Base-by-base conservation (phyloP, 1,140 invertebrate species). In the Microvelia longipes region DNA sequence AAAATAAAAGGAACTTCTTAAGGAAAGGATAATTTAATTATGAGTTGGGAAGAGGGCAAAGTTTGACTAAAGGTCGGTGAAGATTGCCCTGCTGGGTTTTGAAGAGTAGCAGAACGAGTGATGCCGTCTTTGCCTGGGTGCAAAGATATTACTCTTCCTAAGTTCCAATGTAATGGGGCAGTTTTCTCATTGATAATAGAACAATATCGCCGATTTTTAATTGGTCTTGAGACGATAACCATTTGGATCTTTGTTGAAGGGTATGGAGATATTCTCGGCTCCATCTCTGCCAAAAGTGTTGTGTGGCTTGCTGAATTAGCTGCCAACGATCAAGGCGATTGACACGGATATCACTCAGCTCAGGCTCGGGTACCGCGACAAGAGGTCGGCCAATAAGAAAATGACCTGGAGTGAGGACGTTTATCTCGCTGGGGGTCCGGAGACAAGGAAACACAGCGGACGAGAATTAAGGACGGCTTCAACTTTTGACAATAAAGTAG, bases 401-500 rank as follows among this genome's bases (percentile, higher is more conserved):
- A 69, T 77, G 74, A 50, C 69, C 73, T 0, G 74, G 75, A 50
- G 73, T 77, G 0, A 78, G 68, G 13, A 69, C 35, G 1, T 64
- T 29, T 1, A 73, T 35, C n/a, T 77, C 74, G 19, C 72, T 64
- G n/a, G 25, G 76, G 75, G 70, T 76, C 74, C 0, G 72, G 61
- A 2, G 75, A 74, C 1, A n/a, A 78, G n/a, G 2, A 69, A 68
- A 28, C 50, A 29, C 0, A 76, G 62, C 15, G 74, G 74, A 25
- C 73, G 35, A 1, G 72, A 74, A 69, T 77, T 77, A 0, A 77
- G 70, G 14, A 72, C 27, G 0, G 74, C 74, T 70, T 76, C 75
- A 1, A 50, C 19, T 50, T 50, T 50, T 5, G 35, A 5, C 5
- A 50, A 50, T 11, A 73, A n/a, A 0, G 72, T 76, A 14, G 35